Base-by-base conservation (phyloP, 2,113 vertebrate species). In the Etheostoma cragini region DNA sequence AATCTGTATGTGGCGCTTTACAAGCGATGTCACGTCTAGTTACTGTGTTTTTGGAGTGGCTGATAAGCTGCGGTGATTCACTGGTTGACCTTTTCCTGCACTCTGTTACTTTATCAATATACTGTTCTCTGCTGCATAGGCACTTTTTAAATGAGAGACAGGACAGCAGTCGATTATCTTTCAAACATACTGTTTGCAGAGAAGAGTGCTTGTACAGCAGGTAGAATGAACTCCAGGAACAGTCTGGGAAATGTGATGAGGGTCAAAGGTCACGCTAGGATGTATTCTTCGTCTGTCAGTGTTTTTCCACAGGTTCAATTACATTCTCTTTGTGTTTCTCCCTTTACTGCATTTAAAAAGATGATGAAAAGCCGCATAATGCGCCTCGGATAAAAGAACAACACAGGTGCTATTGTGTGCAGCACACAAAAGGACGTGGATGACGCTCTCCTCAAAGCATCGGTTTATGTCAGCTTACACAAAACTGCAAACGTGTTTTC, bases 391-490 rank as follows among this genome's bases (percentile, higher is more conserved):
- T 85, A 74, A 38, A 76, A 85, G 76, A 61, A 72, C 66, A 71
- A 61, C 72, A 87, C 78, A 89, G 79, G 82, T 45, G 72, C 76
- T 17, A 76, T 91, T 91, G 85, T 93, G 78, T 49, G 53, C 15
- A 2, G 45, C 10, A 21, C 50, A 87, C 85, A 88, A 88, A 88
- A 61, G 64, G 47, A 82, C 11, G 13, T 1, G 33, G 62, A 64
- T 0, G 30, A 35, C n/a, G 2, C 24, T 45, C 33, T 60, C 49
- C 38, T 78, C 75, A 67, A 74, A 76, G 75, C 87, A 33, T 87
- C 81, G 89, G 89, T 87, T 89, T 83, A 46, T 86, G 90, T 84
- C 78, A 58, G 88, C 93, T 92, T 91, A 92, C 77, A 82, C 49
- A 81, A 87, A 72, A 76, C 73, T 89, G 78, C 30, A 58, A 52